Conservation (phyloP, 2,113 vertebrate genomes). For the Periophthalmodon schlosseri region DNA sequence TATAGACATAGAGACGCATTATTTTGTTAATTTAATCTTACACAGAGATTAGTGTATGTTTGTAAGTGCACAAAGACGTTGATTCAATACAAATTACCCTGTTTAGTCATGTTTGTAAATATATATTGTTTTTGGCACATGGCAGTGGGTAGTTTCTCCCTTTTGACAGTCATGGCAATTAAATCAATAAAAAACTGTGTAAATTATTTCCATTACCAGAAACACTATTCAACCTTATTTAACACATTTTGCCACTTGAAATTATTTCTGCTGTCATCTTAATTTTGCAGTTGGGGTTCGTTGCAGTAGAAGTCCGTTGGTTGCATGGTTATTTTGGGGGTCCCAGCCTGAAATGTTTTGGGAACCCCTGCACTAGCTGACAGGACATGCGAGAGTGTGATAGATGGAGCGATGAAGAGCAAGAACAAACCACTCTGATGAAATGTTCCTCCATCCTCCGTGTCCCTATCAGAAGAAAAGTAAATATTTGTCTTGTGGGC, state of each 20-base stretch:
- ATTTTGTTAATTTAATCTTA: neutral
- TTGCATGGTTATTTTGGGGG: neutral
- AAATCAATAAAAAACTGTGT: too few relatives aligned
- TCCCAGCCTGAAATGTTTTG: neutral
- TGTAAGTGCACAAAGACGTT: neutral
- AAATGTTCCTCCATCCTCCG: constrained; percentile 47
- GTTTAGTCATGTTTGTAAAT: neutral
- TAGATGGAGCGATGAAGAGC: neutral
- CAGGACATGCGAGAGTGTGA: constrained; percentile 19
- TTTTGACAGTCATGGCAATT: too few relatives aligned
- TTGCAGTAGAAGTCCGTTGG: too few relatives aligned
- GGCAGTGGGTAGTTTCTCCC: too few relatives aligned
- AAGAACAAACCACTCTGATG: constrained; percentile 22
- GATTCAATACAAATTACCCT: neutral
- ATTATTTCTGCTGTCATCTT: neutral
- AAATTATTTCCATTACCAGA: too few relatives aligned
- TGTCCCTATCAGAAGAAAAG: constrained; percentile 57
- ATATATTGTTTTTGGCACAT: too few relatives aligned
- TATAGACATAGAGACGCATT: neutral
- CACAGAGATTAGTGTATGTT: neutral
- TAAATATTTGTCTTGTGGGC: constrained; percentile 74
- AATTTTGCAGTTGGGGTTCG: too few relatives aligned
- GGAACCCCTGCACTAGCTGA: neutral
- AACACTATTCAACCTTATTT: neutral
- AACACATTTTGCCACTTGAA: neutral